Conservation (phyloP, 2,888 invertebrate genomes). For the Drosophila histrio region DNA sequence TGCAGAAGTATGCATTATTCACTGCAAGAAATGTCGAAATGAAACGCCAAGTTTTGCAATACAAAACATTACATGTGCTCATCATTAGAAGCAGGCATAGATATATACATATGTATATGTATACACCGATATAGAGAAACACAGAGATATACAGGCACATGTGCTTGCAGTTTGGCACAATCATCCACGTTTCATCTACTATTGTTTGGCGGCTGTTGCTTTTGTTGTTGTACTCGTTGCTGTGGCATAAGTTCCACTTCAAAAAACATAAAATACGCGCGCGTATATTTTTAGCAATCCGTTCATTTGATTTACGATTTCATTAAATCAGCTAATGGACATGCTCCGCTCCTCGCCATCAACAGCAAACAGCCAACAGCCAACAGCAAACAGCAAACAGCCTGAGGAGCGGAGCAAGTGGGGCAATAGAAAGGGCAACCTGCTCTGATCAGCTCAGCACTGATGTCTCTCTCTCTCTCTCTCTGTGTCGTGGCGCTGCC, state of each 20-base stretch:
- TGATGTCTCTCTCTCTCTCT: not conserved
- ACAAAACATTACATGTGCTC: slow-evolving; percentile 74
- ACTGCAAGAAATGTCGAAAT: slow-evolving; percentile 73
- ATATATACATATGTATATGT: not conserved
- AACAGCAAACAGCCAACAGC: not conserved
- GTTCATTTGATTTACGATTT: slow-evolving; percentile 77
- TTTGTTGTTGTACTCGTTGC: slow-evolving; percentile 41
- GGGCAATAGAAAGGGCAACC: slow-evolving; percentile 35
- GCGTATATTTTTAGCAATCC: slow-evolving; percentile 71
- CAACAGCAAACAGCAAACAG: not conserved
- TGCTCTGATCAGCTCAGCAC: slow-evolving; percentile 44
- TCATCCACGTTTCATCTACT: slow-evolving; percentile 78
- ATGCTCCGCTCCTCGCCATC: slow-evolving; percentile 45
- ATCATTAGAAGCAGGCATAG: slow-evolving; percentile 61
- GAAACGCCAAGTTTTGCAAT: slow-evolving; percentile 78
- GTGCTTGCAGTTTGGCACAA: slow-evolving; percentile 59
- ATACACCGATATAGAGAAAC: slow-evolving; percentile 14
- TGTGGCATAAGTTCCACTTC: slow-evolving; percentile 78
- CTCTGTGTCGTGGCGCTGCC: slow-evolving; percentile 1
- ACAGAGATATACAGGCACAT: slow-evolving; percentile 19
- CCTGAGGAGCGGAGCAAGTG: not conserved
- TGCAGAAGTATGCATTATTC: slow-evolving; percentile 68
- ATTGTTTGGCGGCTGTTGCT: slow-evolving; percentile 58
- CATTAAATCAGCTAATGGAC: slow-evolving; percentile 80
- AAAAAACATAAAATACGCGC: slow-evolving; percentile 79